A percentile compares a stretch with the other conserved stretches of the same genome.
Evolutionary conservation across 2,888 invertebrate species (phyloP).

Genomic region (Callimorpha dominula): DNA sequence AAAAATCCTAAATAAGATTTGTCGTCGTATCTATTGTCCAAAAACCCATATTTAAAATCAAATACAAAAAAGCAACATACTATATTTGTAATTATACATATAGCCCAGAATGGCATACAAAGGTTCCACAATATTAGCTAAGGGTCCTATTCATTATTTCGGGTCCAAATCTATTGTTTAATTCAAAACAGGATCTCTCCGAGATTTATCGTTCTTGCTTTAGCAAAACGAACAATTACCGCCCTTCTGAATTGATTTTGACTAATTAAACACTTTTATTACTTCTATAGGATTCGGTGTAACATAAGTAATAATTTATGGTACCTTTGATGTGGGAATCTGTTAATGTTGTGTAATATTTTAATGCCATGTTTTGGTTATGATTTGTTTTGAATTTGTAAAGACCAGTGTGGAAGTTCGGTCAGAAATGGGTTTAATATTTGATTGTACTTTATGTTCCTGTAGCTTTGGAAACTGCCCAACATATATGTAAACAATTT

Average conservation of each 20-base stretch:
- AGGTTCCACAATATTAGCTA: conserved; percentile 35
- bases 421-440: not conserved
- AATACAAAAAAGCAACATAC: conserved; percentile 14
- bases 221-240: conserved; percentile 67
- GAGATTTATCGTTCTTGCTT: conserved; percentile 66
- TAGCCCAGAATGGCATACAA: conserved; percentile 37
- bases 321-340: conserved; percentile 17
- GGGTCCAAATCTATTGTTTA: conserved; percentile 60
- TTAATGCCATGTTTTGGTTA: not conserved
- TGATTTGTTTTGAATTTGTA: conserved; percentile 12
- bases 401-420: not conserved
- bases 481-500: too few species aligned
- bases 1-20: too few species aligned
- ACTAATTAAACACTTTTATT: conserved; percentile 72
- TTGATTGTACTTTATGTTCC: not conserved
- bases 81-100: conserved; percentile 15
- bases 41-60: conserved; percentile 10
- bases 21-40: not conserved
- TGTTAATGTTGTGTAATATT: conserved; percentile 20
- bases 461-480: not conserved
- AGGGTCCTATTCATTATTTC: conserved; percentile 56
- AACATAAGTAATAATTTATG: conserved; percentile 46
- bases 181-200: conserved; percentile 64
- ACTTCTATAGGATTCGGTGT: conserved; percentile 49
- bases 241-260: conserved; percentile 69